phyloP scores from a whole-genome alignment of 1,140 invertebrate species.

The Drosophila virilis region DNA sequence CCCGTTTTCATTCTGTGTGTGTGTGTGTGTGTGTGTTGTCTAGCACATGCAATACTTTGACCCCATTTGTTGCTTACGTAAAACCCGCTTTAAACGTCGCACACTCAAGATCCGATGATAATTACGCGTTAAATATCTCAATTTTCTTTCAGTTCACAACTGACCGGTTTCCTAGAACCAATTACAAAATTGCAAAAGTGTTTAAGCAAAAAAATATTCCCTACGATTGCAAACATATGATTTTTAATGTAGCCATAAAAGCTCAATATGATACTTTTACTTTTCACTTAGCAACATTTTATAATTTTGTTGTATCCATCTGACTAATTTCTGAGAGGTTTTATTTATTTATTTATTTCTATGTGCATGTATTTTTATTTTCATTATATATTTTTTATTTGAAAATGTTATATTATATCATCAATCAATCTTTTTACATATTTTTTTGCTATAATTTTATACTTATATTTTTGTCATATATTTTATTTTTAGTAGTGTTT shows the following conservation, averaged over 20 bases:
- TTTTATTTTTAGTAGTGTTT: too few relatives aligned
- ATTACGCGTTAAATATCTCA: conserved; percentile 75
- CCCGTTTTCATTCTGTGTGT: conserved; percentile 17
- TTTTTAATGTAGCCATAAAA: conserved; percentile 4
- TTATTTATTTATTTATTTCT: too few relatives aligned
- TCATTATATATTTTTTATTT: too few relatives aligned
- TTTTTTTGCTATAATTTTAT: too few relatives aligned
- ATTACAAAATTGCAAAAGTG: conserved; percentile 14
- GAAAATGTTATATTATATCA: too few relatives aligned
- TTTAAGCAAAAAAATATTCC: neutral
- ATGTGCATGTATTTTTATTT: too few relatives aligned
- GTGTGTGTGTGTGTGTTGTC: conserved; percentile 32
- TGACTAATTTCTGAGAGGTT: too few relatives aligned
- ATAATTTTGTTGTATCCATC: too few relatives aligned
- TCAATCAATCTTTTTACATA: too few relatives aligned
- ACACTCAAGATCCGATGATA: conserved; percentile 51
- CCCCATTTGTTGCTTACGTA: conserved; percentile 61
- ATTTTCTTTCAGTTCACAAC: conserved; percentile 44
- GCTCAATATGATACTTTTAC: neutral
- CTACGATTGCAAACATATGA: conserved; percentile 3
- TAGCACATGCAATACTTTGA: conserved; percentile 73
- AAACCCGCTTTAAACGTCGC: conserved; percentile 38
- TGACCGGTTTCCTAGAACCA: conserved; percentile 60
- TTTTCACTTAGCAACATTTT: neutral
- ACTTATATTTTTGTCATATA: too few relatives aligned